Percentiles rank a stretch among this genome's conserved stretches.
Evolutionary conservation across 2,113 vertebrate species (phyloP).

Genomic region (Labrus mixtus): DNA sequence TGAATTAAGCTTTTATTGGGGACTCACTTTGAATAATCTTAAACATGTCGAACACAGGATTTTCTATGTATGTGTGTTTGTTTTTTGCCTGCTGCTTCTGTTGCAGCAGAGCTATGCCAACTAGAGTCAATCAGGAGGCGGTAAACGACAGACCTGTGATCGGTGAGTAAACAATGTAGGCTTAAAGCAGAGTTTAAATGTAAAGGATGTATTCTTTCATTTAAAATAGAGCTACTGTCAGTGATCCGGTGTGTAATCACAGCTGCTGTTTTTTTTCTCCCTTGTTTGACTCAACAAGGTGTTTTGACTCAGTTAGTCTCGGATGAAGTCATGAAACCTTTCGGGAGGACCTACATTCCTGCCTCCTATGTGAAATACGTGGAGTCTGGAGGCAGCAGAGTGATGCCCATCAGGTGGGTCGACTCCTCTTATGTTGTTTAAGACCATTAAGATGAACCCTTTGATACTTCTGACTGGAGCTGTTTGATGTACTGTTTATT

Average conservation of each 20-base stretch:
- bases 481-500: not conserved
- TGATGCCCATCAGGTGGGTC: slow-evolving; percentile 84
- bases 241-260: not conserved
- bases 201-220: not conserved
- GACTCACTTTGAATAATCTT: too few relatives aligned
- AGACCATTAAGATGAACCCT: too few relatives aligned
- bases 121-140: slow-evolving; percentile 2
- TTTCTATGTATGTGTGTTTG: slow-evolving; percentile 22
- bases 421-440: not conserved
- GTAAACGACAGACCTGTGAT: slow-evolving; percentile 78
- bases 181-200: not conserved
- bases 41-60: slow-evolving; percentile 25
- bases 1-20: not conserved
- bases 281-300: too few relatives aligned
- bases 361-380: slow-evolving; percentile 86
- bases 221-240: not conserved
- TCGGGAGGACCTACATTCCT: slow-evolving; percentile 84
- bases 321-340: slow-evolving; percentile 74
- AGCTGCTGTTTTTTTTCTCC: not conserved
- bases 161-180: slow-evolving; percentile 58
- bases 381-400: slow-evolving; percentile 85
- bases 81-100: slow-evolving; percentile 31
- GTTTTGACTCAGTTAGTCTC: slow-evolving; percentile 83
- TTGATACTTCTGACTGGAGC: not conserved
- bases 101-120: slow-evolving; percentile 43